phyloP scores from a whole-genome alignment of 2,888 invertebrate genomes.

The Torymus auratus region DNA sequence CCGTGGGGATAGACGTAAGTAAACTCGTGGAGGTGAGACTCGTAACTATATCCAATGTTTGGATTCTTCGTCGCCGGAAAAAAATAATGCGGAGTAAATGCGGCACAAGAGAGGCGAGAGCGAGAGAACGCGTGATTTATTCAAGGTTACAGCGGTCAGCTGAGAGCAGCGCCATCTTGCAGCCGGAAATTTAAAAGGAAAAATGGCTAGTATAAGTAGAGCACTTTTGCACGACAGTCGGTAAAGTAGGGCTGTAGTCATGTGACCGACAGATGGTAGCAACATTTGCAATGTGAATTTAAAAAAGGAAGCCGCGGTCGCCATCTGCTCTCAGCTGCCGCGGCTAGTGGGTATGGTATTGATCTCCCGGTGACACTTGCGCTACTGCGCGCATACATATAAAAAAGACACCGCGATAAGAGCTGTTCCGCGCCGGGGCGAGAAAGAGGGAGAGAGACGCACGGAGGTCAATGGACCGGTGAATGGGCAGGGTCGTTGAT shows the following conservation, averaged over 20 bases:
- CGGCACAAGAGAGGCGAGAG: constrained; percentile 12
- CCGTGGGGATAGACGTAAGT: too few species aligned
- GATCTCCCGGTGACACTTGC: constrained; percentile 19
- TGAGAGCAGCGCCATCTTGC: neutral
- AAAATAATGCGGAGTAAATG: constrained; percentile 35
- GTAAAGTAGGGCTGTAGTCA: constrained; percentile 1
- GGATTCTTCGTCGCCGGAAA: neutral
- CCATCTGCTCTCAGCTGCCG: neutral
- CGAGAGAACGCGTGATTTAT: constrained; percentile 39
- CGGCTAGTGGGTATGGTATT: constrained; percentile 22
- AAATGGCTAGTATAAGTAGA: too few species aligned
- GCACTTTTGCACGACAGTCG: neutral
- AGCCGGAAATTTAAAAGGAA: too few species aligned
- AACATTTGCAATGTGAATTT: too few species aligned
- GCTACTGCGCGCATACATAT: neutral
- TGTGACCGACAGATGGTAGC: too few species aligned
- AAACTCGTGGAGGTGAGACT: too few species aligned
- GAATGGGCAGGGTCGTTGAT: constrained; percentile 31
- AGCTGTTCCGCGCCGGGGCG: neutral
- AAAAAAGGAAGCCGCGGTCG: too few species aligned
- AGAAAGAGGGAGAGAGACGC: neutral
- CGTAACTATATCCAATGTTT: too few species aligned
- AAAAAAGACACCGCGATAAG: constrained; percentile 4
- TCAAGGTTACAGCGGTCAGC: constrained; percentile 39
- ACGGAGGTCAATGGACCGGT: constrained; percentile 32